Base-by-base conservation (phyloP, 2,113 vertebrate genomes). In the Emberiza fucata region DNA sequence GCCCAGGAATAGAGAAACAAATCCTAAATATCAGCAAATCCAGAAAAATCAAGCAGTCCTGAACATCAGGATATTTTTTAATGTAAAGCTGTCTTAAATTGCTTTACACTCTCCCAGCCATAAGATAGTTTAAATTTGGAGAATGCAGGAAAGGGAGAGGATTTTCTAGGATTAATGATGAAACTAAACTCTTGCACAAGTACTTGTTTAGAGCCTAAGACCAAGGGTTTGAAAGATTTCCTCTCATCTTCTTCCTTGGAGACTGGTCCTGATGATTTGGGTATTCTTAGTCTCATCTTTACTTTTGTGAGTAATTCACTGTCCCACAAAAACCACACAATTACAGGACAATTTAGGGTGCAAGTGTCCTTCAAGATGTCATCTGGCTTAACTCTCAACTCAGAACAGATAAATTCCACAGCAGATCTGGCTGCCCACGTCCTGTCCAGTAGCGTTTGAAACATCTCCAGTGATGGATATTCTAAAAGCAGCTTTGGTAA, bases 71-170 rank as follows among this genome's bases (percentile, higher is more conserved):
- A 59, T 16, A 16, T 15, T 81, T 65, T 65, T n/a, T 8, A 45
- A 20, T 42, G 8, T 44, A 75, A 81, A 63, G 6, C 1, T 71
- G 12, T 78, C 42, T 25, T 33, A 59, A 66, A 3, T 40, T 53
- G 3, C 7, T 45, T 7, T 48, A 5, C 16, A 15, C 2, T 51
- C n/a, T 50, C 22, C 7, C n/a, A 3, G 1, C 1, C 5, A 45
- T 9, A 14, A 4, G 40, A 35, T 8, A 37, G 1, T 31, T 78
- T 44, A 45, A 81, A 81, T 37, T 14, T 40, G 7, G 12, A 73
- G n/a, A 81, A 61, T 5, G 2, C 44, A 12, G 20, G 11, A 92
- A 91, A 89, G 3, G 14, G 9, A 87, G 7, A 61, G 1, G 3
- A 51, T 28, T 57, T 71, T n/a, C 23, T 3, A 0, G 27, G 39